These are phyloP conservation scores for Acridotheres tristis DNA, from an alignment of 2,797 vertebrate genomes.

Conservation along the genomic window DNA sequence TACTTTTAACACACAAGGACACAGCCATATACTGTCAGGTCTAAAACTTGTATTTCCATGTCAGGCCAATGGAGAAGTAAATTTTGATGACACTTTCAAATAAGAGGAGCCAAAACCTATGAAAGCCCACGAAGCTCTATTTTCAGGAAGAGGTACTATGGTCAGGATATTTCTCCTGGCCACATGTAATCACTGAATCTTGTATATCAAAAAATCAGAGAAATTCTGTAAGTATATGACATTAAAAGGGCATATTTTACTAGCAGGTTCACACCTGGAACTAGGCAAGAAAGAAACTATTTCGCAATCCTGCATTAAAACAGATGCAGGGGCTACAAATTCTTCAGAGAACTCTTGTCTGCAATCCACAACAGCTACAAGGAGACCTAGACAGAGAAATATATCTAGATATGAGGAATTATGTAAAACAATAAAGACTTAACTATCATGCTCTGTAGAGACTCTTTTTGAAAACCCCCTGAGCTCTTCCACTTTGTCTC, in stretches of 20 bases:
- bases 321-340: not conserved
- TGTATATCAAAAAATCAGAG: not conserved
- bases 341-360: not conserved
- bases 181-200: fast-evolving
- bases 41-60: not conserved
- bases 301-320: not conserved
- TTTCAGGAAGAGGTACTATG: not conserved
- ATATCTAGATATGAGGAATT: not conserved
- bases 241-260: not conserved
- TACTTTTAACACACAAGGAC: not conserved
- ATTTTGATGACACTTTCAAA: not conserved
- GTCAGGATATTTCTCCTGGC: not conserved
- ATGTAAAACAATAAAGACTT: not conserved
- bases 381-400: not conserved
- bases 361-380: not conserved
- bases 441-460: not conserved
- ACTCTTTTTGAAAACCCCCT: not conserved
- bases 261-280: not conserved
- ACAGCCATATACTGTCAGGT: not conserved
- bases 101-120: not conserved
- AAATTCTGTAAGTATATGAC: not conserved
- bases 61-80: not conserved
- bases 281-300: not conserved
- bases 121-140: not conserved
- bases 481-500: not conserved